Base-by-base conservation (phyloP, 1,140 invertebrate species). In the Hyles vespertilio region DNA sequence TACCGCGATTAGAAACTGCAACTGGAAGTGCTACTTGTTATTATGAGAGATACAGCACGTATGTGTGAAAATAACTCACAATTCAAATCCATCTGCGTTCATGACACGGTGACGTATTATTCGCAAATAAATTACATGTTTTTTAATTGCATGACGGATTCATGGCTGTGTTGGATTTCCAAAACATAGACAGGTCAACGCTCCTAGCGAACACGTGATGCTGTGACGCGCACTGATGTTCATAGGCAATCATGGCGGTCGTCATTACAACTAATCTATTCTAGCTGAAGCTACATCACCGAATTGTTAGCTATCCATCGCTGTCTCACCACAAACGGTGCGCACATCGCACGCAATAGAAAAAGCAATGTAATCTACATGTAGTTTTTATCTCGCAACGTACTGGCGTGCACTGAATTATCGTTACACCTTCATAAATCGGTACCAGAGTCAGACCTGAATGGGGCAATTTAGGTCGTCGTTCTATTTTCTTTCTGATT, bases 151-250 rank as follows among this genome's bases (percentile, higher is more conserved):
- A 72, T 74, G 67, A 70, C 75, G 64, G 72, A 81, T 69, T 51
- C 51, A 52, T 67, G 57, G 72, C 45, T 56, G 51, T 65, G 65
- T 72, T 70, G 65, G 72, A 71, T 79, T 83, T 81, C 81, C 80
- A 83, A 87, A 87, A 87, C 81, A 87, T 65, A 48, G 52, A 60
- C 64, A 72, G 81, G 82, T 85, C 84, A 84, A 78, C 64, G 81
- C 70, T 73, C 81, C 72, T 59, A 46, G 66, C 62, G 58, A 72
- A 68, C 84, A 83, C 82, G 83, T 87, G 84, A 87, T 71, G 51
- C 56, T 63, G 66, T 82, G 84, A 81, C 84, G 84, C 70, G 63
- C 72, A 59, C 59, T 32, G 44, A 57, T 49, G 58, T 51, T 60
- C 54, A 50, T 50, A 48, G 43, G 61, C 63, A 63, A 68, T 70